Evolutionary conservation across 37 sponge, comb jelly and placozoan genomes (phyloP).

Genomic region (Crambe crambe): DNA sequence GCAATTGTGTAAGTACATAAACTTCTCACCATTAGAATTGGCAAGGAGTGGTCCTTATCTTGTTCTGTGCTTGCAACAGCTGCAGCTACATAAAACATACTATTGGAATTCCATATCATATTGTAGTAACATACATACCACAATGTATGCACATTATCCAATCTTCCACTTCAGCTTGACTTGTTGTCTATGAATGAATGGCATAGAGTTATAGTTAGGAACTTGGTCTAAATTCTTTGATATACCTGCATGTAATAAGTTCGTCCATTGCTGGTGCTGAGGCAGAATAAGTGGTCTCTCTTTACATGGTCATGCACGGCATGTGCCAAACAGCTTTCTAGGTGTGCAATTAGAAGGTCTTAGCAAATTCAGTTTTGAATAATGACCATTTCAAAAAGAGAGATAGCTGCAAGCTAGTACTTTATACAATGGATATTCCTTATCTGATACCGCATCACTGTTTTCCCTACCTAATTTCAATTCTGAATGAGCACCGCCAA

Average conservation of each 20-base stretch:
- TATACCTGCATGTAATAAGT: constrained; percentile 73
- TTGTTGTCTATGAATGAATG: constrained; percentile 31
- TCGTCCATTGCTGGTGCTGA: constrained; percentile 59
- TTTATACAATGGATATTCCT: no score
- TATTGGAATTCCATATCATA: neutral
- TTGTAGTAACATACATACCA: constrained; percentile 12
- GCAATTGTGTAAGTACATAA: neutral
- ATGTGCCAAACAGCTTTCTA: constrained; percentile 45
- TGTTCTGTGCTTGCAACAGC: constrained; percentile 23
- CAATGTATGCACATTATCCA: constrained; percentile 66
- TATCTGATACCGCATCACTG: no score
- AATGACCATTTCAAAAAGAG: no score
- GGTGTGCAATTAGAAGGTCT: constrained; percentile 31
- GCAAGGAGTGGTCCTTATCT: constrained; percentile 23
- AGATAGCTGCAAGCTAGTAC: no score
- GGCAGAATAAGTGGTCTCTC: constrained; percentile 68
- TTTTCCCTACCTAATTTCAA: constrained; percentile 39
- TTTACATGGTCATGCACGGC: constrained; percentile 70
- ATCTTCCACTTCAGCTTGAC: constrained; percentile 61
- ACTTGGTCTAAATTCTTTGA: no score
- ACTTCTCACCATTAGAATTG: constrained; percentile 7
- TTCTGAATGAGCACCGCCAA: constrained; percentile 15
- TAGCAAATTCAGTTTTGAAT: no score
- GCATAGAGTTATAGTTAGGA: neutral
- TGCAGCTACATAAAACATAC: constrained; percentile 35